Conservation (phyloP, 2,113 vertebrate species). For the Heterocephalus glaber region DNA sequence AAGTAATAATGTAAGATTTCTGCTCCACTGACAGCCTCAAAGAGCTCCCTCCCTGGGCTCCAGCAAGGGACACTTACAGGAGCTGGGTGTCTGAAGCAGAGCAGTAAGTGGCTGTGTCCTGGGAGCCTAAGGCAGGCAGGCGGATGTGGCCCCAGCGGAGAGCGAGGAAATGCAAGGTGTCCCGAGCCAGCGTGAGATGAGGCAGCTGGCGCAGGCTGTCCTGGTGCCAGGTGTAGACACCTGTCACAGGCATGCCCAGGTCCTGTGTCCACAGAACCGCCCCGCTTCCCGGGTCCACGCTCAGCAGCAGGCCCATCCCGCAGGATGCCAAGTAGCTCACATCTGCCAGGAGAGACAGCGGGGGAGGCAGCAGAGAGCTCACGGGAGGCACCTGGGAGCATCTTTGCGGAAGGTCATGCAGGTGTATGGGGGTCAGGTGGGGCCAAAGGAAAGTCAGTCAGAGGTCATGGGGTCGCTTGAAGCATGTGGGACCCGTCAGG, state of each 20-base stretch:
- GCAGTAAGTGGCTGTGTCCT: conserved; percentile 84
- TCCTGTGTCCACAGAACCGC: conserved; percentile 95
- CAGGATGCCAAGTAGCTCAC: conserved; percentile 94
- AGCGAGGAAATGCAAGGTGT: conserved; percentile 95
- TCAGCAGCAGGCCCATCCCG: conserved; percentile 94
- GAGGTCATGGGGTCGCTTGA: background rate
- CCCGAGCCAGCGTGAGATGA: conserved; percentile 94
- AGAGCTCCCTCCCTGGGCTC: background rate
- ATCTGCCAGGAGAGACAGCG: conserved; percentile 83
- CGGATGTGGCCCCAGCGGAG: conserved; percentile 91
- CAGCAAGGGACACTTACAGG: conserved; percentile 87
- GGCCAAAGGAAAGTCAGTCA: background rate
- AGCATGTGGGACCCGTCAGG: background rate
- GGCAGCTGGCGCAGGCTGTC: conserved; percentile 92
- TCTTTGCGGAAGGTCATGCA: background rate
- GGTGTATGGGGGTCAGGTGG: background rate
- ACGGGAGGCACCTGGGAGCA: too few species aligned
- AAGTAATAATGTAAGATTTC: background rate
- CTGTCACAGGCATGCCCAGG: conserved; percentile 92
- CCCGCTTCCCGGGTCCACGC: conserved; percentile 92
- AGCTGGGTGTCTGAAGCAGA: conserved; percentile 90
- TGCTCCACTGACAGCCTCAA: background rate
- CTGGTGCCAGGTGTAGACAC: conserved; percentile 93
- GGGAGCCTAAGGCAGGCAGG: conserved; percentile 90
- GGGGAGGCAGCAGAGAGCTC: background rate